Conservation (phyloP, 35 echinoderm and acorn worm species). For the Heliocidaris erythrogramma region DNA sequence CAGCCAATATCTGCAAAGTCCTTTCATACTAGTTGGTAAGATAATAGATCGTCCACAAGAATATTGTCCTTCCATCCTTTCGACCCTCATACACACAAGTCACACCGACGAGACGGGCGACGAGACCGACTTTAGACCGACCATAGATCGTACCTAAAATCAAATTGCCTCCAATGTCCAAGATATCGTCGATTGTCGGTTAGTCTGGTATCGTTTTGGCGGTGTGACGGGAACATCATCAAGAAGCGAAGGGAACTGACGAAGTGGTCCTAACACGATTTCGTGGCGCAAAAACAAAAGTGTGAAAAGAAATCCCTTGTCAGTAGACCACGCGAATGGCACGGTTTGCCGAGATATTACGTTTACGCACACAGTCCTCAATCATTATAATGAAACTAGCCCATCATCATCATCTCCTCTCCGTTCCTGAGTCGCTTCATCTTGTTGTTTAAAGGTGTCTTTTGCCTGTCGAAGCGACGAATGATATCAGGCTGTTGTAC, state of each 20-base stretch:
- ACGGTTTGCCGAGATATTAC: background rate
- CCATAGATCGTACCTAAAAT: no score
- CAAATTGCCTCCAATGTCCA: no score
- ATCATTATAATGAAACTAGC: background rate
- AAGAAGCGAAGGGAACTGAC: background rate
- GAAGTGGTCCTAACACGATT: background rate
- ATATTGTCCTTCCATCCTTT: background rate
- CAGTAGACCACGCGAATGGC: background rate
- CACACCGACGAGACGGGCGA: no score
- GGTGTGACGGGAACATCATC: no score
- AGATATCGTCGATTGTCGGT: no score
- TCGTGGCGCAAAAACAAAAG: background rate
- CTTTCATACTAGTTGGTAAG: background rate
- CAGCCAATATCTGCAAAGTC: background rate
- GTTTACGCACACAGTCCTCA: background rate
- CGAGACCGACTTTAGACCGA: no score
- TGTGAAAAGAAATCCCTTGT: conserved; percentile 2
- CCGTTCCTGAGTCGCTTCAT: background rate
- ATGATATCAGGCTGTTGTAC: background rate
- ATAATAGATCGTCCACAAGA: background rate
- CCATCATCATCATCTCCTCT: background rate
- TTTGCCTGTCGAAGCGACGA: background rate
- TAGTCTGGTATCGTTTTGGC: no score
- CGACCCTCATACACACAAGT: background rate
- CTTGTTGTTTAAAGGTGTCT: background rate